phyloP scores from a whole-genome alignment of 2,888 invertebrate genomes.

The Meloe dianella region DNA sequence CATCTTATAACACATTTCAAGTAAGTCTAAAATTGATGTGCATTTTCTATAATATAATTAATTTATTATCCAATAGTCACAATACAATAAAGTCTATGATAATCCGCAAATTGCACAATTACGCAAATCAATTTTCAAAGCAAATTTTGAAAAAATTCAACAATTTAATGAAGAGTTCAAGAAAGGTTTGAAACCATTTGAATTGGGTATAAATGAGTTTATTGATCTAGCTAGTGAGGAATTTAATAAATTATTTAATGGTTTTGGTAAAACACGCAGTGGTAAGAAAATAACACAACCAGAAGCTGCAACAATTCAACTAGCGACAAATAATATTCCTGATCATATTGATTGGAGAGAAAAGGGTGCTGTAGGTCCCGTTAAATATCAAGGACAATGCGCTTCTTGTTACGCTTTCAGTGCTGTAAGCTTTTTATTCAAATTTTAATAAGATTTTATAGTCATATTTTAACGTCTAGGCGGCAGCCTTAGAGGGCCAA shows the following conservation, averaged over 20 bases:
- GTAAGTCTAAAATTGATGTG: background rate
- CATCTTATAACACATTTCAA: background rate
- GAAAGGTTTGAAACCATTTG: background rate
- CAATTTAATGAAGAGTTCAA: constrained; percentile 7
- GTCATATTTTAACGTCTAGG: too few relatives aligned
- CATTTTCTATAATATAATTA: background rate
- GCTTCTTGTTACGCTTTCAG: constrained; percentile 48
- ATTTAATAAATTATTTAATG: constrained; percentile 15
- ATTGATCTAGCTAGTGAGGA: constrained; percentile 7
- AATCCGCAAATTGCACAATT: background rate
- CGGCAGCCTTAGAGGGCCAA: constrained; percentile 63
- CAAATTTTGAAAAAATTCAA: constrained; percentile 5
- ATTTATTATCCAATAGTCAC: background rate
- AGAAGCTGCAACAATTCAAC: background rate
- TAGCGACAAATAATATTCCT: constrained; percentile 22
- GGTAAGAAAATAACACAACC: constrained; percentile 9
- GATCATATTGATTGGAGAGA: constrained; percentile 44
- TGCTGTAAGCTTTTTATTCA: constrained; percentile 40
- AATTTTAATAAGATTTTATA: too few relatives aligned
- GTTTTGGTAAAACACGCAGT: constrained; percentile 9
- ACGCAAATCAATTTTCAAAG: constrained; percentile 19
- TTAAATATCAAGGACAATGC: constrained; percentile 44
- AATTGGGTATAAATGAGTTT: constrained; percentile 7
- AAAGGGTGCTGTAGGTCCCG: constrained; percentile 44
- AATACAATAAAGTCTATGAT: constrained; percentile 4